These are phyloP conservation scores for Garrulus glandarius DNA, from an alignment of 2,797 vertebrate genomes.

Conservation along the genomic window DNA sequence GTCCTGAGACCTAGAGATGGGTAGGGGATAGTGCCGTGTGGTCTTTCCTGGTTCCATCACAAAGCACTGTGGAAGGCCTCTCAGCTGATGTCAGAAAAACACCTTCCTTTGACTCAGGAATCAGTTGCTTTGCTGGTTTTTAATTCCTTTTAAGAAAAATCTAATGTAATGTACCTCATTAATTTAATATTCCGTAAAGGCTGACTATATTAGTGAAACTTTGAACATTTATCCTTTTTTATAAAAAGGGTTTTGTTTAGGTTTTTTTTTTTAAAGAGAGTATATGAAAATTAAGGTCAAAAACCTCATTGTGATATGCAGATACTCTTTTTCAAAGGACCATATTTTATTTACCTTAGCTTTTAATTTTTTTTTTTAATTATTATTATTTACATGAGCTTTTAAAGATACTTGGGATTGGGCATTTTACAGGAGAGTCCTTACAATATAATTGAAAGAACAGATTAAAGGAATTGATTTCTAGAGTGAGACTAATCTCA, in stretches of 20 bases:
- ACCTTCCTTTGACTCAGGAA: background rate
- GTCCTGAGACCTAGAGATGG: background rate
- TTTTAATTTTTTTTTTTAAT: background rate
- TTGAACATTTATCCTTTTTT: background rate
- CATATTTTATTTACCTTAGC: background rate
- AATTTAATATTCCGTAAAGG: background rate
- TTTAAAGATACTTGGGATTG: background rate
- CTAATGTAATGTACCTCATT: background rate
- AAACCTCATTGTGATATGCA: background rate
- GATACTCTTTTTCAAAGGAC: background rate
- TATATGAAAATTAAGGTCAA: background rate
- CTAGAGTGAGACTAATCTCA: background rate
- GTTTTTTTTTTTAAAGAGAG: fast-evolving
- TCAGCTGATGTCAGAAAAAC: background rate
- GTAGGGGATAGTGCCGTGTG: fast-evolving
- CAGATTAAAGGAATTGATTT: background rate
- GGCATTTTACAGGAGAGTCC: background rate
- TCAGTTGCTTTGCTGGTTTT: background rate
- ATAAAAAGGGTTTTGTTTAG: background rate
- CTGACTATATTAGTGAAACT: background rate
- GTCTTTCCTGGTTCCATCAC: background rate
- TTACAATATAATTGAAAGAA: background rate
- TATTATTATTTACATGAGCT: background rate
- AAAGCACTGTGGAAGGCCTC: background rate
- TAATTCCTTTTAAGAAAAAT: background rate